Evolutionary conservation across 2,888 invertebrate genomes (phyloP).

Genomic region (Mesorhabditis spiculigera): DNA sequence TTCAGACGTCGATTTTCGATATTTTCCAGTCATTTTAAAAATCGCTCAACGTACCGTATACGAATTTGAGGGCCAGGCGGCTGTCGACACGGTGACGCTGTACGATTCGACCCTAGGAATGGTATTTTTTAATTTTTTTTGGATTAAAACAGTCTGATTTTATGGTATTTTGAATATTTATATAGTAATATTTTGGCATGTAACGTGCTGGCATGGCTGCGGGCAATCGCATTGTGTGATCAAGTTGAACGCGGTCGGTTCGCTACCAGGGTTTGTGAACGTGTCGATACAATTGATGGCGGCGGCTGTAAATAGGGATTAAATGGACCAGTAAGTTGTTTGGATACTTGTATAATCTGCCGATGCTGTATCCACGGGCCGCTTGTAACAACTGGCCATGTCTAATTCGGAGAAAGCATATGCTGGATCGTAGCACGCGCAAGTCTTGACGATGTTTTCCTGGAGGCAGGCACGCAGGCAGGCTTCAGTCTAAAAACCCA

Average conservation of each 20-base stretch:
- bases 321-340: background rate
- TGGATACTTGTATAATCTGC: background rate
- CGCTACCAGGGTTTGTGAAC: constrained; percentile 30
- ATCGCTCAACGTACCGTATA: constrained; percentile 33
- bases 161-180: too few relatives aligned
- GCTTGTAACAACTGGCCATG: background rate
- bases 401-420: constrained; percentile 26
- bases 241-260: constrained; percentile 31
- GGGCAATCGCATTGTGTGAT: constrained; percentile 50
- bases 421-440: constrained; percentile 58
- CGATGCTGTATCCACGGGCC: background rate
- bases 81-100: constrained; percentile 52
- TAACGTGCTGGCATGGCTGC: constrained; percentile 48
- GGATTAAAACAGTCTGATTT: constrained; percentile 5
- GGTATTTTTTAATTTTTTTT: too few relatives aligned
- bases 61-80: constrained; percentile 51
- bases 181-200: background rate
- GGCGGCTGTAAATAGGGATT: constrained; percentile 9
- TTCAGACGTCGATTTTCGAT: too few relatives aligned
- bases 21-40: background rate
- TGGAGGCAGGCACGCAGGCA: constrained; percentile 60
- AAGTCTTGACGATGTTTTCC: constrained; percentile 46
- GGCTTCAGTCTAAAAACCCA: constrained; percentile 55
- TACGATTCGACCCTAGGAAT: constrained; percentile 44
- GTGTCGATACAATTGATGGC: constrained; percentile 39